Evolutionary conservation across 1,140 invertebrate genomes (phyloP), one percentile per base, ranked within the genome.

Genomic region (Leptestheria dahalacensis): DNA sequence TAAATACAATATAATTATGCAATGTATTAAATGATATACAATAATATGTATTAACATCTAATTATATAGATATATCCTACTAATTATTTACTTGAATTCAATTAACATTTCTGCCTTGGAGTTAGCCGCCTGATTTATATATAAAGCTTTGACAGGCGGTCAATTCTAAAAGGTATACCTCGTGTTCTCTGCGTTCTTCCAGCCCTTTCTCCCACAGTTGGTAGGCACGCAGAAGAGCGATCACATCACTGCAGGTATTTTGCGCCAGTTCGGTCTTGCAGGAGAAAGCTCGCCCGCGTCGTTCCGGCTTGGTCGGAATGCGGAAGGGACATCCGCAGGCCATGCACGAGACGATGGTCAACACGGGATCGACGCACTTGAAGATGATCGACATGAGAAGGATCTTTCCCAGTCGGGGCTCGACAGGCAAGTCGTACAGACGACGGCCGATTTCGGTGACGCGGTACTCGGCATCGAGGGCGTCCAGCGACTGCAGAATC

Each of bases 361-460:
- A 72, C 25, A 98, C 79, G 6, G 95, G 95, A 75, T 97, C 91
- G 1, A 98, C 71, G 70, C 95, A 98, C 70, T 91, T 91, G 25
- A 98, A 77, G 3, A 95, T 81, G 23, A 92, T 83, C 2, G 87
- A 83, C 69, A 91, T 93, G 1, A 98, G 73, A 28, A 99, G 72
- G 82, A 93, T 88, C 75, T 95, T 93, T 2, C 89, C 91, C 15
- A 94, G 75, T 65, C 87, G 80, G 1, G 94, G 94, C 63, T 96
- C 89, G 1, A 97, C 75, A 0, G 93, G 90, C 15, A 98, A 73
- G 71, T 97, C 89, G 9, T 92, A 71, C 10, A 98, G 71, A 66
- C 91, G 85, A 61, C 82, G 78, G 1, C 94, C 95, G 2, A 98
- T 73, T 67, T 89, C 83, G 0, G 91, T 96, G 21, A 96, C 72